These are phyloP conservation scores for Solenopsis invicta DNA, from an alignment of 1,140 invertebrate genomes.

Conservation along the genomic window DNA sequence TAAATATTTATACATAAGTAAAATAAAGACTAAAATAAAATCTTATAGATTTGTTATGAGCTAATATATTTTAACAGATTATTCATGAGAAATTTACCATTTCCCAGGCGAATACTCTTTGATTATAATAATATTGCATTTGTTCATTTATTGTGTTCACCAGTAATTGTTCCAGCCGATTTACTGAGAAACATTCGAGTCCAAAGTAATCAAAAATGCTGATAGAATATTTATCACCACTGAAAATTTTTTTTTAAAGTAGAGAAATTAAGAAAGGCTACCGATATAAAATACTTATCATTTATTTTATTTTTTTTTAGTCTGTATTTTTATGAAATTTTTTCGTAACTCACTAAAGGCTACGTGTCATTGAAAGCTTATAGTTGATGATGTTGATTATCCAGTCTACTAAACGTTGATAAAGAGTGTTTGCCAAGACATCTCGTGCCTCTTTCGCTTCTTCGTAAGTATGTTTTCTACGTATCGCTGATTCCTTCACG, in stretches of 20 bases:
- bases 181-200: conserved; percentile 95
- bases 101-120: conserved; percentile 95
- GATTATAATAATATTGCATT: conserved; percentile 95
- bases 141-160: conserved; percentile 96
- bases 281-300: background rate
- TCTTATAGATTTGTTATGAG: conserved; percentile 1
- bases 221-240: conserved; percentile 93
- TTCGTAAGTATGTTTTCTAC: conserved; percentile 91
- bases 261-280: background rate
- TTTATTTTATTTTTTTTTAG: background rate
- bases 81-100: conserved; percentile 87
- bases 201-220: conserved; percentile 95
- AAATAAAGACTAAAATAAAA: background rate
- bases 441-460: conserved; percentile 93
- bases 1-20: background rate
- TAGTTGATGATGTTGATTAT: conserved; percentile 94
- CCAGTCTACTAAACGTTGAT: conserved; percentile 95
- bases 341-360: conserved; percentile 92
- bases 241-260: conserved; percentile 85
- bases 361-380: conserved; percentile 92
- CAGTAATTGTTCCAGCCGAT: conserved; percentile 95
- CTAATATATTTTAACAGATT: background rate
- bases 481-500: conserved; percentile 92
- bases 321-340: background rate
- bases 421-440: conserved; percentile 92